Evolutionary conservation across 2,888 invertebrate species (phyloP).

Genomic region (Orthosia incerta): DNA sequence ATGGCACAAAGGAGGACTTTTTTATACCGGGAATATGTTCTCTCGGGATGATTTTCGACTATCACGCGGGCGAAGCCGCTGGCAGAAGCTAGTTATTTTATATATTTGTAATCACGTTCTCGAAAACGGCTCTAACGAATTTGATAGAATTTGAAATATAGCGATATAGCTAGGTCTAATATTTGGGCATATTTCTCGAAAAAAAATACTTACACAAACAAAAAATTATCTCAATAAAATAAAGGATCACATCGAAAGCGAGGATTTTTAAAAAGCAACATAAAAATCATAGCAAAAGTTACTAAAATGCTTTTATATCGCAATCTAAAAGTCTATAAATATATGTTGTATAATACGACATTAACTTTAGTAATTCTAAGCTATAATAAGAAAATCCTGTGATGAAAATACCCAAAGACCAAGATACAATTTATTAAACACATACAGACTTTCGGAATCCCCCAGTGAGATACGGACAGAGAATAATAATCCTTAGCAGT

Average conservation of each 20-base stretch:
- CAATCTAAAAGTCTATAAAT: background rate
- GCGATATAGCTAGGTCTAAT: no score
- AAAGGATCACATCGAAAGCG: background rate
- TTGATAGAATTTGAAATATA: no score
- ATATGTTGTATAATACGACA: background rate
- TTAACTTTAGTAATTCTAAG: background rate
- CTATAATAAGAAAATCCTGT: background rate
- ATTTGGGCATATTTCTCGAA: no score
- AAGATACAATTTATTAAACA: slow-evolving; percentile 13
- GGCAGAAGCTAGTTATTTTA: no score
- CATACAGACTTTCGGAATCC: slow-evolving; percentile 19
- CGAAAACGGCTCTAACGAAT: no score
- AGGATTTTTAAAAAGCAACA: background rate
- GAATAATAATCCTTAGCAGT: slow-evolving; percentile 47
- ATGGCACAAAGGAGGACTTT: no score
- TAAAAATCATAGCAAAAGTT: background rate
- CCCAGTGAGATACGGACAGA: slow-evolving; percentile 2
- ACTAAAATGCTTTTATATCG: background rate
- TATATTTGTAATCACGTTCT: no score
- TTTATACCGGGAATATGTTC: no score
- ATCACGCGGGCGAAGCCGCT: no score
- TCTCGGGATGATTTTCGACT: no score
- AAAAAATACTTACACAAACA: no score
- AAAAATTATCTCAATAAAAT: no score
- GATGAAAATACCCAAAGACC: slow-evolving; percentile 4